These are phyloP conservation scores for Pandion haliaetus DNA, from an alignment of 2,113 vertebrate species.

Conservation along the genomic window DNA sequence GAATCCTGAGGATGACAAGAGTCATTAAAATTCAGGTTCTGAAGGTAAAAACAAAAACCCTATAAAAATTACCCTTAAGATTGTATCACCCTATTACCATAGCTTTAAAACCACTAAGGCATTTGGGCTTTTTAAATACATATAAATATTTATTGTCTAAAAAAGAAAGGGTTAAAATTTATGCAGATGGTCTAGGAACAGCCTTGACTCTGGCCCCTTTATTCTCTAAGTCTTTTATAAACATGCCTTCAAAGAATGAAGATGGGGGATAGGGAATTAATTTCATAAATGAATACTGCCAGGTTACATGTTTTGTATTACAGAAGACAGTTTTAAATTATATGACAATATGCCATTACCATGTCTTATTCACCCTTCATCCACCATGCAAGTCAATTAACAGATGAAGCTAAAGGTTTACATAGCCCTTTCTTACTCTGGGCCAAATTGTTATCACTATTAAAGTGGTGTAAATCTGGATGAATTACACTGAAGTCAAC, in stretches of 20 bases:
- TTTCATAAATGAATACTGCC: background rate
- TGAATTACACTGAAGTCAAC: background rate
- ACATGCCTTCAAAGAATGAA: background rate
- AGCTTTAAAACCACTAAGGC: background rate
- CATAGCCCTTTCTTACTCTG: background rate
- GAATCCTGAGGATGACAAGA: background rate
- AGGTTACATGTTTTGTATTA: background rate
- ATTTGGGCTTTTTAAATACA: background rate
- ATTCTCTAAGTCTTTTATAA: background rate
- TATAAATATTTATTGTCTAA: background rate
- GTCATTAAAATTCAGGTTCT: background rate
- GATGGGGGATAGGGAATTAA: background rate
- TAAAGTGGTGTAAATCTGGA: background rate
- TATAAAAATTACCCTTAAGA: background rate
- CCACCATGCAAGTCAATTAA: background rate
- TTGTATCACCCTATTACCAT: background rate
- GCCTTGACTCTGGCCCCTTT: background rate
- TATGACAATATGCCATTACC: background rate
- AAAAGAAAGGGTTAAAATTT: background rate
- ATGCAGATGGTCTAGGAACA: background rate
- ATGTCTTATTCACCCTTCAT: background rate
- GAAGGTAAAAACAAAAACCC: background rate
- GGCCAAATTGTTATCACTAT: background rate
- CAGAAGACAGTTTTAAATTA: background rate
- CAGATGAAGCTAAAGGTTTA: background rate